These are phyloP conservation scores for Astreopora myriophthalma DNA, from an alignment of 64 coral and sea anemone species.

Conservation along the genomic window DNA sequence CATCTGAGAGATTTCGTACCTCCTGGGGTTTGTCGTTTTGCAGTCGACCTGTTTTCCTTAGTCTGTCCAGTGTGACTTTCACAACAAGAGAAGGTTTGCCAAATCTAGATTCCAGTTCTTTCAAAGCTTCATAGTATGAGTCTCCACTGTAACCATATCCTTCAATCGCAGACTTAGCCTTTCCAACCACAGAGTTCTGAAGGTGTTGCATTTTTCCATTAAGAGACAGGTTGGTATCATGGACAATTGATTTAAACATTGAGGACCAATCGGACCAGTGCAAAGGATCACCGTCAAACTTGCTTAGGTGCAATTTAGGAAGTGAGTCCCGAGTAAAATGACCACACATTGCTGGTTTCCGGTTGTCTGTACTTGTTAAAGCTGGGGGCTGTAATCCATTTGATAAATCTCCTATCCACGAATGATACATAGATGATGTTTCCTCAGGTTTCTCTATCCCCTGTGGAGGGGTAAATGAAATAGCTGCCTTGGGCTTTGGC, in stretches of 20 bases:
- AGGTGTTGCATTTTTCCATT: no score
- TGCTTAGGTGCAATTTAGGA: background rate
- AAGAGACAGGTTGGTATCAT: background rate
- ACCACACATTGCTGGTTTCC: background rate
- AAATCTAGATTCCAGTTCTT: no score
- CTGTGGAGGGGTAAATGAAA: background rate
- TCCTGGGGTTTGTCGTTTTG: no score
- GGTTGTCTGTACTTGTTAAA: background rate
- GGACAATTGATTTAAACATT: constrained; percentile 6
- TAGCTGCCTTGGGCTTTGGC: background rate
- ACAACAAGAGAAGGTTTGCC: no score
- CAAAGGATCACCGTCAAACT: constrained; percentile 20
- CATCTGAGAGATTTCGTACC: no score
- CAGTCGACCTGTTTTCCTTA: no score
- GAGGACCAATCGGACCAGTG: constrained; percentile 26
- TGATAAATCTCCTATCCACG: constrained; percentile 9
- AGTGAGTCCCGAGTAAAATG: background rate
- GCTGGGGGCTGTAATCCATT: background rate
- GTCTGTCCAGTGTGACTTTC: no score
- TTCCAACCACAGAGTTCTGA: no score
- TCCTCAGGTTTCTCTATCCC: background rate
- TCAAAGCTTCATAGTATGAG: no score
- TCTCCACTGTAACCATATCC: no score
- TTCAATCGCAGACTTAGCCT: no score
- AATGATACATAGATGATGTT: no score